Evolutionary conservation across 2,888 invertebrate species (phyloP).

Genomic region (Eurois occulta): DNA sequence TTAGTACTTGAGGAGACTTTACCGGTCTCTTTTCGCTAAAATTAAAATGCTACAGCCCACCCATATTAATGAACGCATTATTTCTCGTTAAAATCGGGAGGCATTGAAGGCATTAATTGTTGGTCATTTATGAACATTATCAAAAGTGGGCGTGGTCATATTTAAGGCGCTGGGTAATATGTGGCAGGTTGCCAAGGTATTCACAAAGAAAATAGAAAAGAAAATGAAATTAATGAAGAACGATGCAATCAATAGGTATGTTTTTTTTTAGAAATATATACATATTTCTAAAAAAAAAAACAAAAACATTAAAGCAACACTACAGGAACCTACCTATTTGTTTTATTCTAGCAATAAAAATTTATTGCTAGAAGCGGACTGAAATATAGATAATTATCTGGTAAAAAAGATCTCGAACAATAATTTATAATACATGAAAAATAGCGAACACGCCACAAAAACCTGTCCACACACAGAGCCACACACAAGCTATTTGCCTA

Average conservation of each 20-base stretch:
- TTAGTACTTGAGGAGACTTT: not conserved
- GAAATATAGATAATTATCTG: constrained; percentile 2
- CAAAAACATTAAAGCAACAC: fast-evolving
- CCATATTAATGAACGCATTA: constrained; percentile 40
- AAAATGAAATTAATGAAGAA: not conserved
- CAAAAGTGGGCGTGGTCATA: constrained; percentile 21
- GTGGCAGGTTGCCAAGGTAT: not conserved
- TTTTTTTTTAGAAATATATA: too few species aligned
- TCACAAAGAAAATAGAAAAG: too few species aligned
- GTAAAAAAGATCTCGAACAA: not conserved
- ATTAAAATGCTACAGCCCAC: constrained; percentile 1
- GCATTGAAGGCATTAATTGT: constrained; percentile 40
- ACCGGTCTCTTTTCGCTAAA: not conserved
- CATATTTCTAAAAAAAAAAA: not conserved
- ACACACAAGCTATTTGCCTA: constrained; percentile 63
- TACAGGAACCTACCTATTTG: not conserved
- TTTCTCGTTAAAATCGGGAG: constrained; percentile 48
- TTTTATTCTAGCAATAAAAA: not conserved
- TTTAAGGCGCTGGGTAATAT: constrained; percentile 2
- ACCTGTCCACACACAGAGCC: constrained; percentile 24
- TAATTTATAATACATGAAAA: constrained; percentile 14
- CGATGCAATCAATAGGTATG: not conserved
- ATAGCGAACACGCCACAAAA: constrained; percentile 17
- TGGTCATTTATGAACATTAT: constrained; percentile 25
- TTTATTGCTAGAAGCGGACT: not conserved